Conservation (phyloP, 2,888 invertebrate species). For the Imbricaverruca yamaguchii region DNA sequence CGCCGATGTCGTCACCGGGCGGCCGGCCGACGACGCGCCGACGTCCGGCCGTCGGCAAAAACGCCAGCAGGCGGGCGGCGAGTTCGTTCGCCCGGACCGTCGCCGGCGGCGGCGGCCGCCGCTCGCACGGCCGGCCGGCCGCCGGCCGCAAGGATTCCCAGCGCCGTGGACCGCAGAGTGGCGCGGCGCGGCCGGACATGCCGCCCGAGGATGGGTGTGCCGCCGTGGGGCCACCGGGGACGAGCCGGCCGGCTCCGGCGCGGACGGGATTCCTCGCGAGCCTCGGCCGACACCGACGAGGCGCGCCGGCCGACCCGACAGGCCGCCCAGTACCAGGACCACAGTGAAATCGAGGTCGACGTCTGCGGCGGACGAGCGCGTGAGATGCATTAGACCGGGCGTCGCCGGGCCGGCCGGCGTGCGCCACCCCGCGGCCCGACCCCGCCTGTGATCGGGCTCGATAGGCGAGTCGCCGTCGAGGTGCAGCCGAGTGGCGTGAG, state of each 20-base stretch:
- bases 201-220: too few species aligned
- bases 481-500: too few species aligned
- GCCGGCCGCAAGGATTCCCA: too few species aligned
- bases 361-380: not conserved
- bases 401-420: too few species aligned
- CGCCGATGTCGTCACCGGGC: not conserved
- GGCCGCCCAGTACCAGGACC: slow-evolving; percentile 2
- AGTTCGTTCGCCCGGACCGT: not conserved
- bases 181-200: too few species aligned
- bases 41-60: not conserved
- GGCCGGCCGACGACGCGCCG: not conserved
- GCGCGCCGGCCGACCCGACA: not conserved
- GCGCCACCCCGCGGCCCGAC: too few species aligned
- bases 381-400: not conserved
- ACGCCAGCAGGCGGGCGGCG: not conserved
- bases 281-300: not conserved
- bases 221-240: too few species aligned
- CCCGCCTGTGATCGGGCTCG: too few species aligned
- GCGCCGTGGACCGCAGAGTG: too few species aligned
- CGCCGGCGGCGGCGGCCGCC: not conserved
- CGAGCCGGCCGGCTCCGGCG: too few species aligned
- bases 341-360: not conserved
- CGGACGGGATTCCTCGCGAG: not conserved
- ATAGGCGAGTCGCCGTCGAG: too few species aligned
- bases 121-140: slow-evolving; percentile 6